Percentiles rank a stretch among this genome's conserved stretches.
phyloP scores from a whole-genome alignment of 2,113 vertebrate species.

The Sinocyclocheilus anophthalmus region DNA sequence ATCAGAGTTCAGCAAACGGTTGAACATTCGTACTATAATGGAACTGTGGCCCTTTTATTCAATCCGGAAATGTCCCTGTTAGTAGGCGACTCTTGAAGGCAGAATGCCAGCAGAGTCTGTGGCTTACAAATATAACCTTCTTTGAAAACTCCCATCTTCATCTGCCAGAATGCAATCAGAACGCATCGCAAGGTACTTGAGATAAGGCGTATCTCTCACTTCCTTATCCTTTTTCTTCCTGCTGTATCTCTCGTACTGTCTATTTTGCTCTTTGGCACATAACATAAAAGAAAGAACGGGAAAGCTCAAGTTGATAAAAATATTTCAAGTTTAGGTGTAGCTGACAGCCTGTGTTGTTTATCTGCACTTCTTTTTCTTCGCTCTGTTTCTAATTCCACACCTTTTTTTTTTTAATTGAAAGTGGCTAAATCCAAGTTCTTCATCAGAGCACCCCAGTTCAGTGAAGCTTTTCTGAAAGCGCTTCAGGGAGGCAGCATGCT shows the following conservation, averaged over 20 bases:
- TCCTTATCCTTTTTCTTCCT: conserved; percentile 46
- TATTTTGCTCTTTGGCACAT: conserved; percentile 32
- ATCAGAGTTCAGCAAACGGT: not conserved
- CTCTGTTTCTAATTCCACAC: conserved; percentile 33
- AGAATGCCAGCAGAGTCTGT: conserved; percentile 51
- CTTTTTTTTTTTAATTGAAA: conserved; percentile 53
- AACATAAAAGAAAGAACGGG: not conserved
- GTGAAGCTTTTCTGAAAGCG: conserved; percentile 45
- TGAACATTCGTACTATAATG: conserved; percentile 2
- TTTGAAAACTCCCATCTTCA: conserved; percentile 70
- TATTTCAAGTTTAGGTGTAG: conserved; percentile 9
- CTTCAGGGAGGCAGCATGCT: conserved; percentile 46
- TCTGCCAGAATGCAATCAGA: conserved; percentile 67
- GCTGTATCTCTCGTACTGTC: conserved; percentile 13
- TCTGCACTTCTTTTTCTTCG: conserved; percentile 6
- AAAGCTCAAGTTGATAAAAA: conserved; percentile 1
- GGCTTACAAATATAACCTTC: conserved; percentile 67
- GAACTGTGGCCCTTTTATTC: conserved; percentile 35
- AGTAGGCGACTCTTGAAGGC: conserved; percentile 65
- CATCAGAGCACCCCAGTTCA: conserved; percentile 44
- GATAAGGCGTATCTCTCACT: conserved; percentile 61
- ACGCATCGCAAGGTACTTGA: conserved; percentile 53
- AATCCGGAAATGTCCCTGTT: conserved; percentile 46
- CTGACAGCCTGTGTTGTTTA: conserved; percentile 2
- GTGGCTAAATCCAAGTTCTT: conserved; percentile 48